These are phyloP conservation scores for Allolobophora icterica DNA, from an alignment of 2,888 invertebrate species.

Conservation along the genomic window DNA sequence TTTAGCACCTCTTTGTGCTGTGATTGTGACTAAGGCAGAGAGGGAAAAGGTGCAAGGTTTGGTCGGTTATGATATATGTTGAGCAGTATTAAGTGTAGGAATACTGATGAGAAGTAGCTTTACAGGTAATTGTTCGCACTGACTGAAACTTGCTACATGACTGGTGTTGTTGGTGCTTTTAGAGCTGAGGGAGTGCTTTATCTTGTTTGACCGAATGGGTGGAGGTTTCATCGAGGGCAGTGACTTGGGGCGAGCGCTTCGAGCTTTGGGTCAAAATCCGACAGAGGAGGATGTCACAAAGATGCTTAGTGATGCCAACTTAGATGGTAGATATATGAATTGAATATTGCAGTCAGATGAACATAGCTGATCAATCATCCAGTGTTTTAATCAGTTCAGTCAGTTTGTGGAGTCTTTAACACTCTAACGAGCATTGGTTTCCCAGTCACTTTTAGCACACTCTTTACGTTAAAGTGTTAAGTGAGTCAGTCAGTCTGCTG, in stretches of 20 bases:
- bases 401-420: not conserved
- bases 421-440: too few relatives aligned
- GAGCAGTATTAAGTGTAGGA: too few relatives aligned
- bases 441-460: too few relatives aligned
- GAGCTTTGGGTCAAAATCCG: conserved; percentile 6
- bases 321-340: conserved; percentile 24
- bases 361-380: not conserved
- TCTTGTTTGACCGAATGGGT: conserved; percentile 21
- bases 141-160: not conserved
- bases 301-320: not conserved
- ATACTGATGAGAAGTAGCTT: too few relatives aligned
- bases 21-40: too few relatives aligned
- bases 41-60: too few relatives aligned
- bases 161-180: not conserved
- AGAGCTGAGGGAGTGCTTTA: conserved; percentile 24
- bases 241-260: conserved; percentile 18
- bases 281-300: not conserved
- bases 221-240: not conserved
- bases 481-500: not conserved
- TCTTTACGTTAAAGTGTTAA: too few relatives aligned
- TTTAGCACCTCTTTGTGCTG: too few relatives aligned
- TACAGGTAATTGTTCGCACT: not conserved
- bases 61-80: too few relatives aligned
- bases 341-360: not conserved
- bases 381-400: not conserved